Evolutionary conservation across 1,140 invertebrate species (phyloP).

Genomic region (Oreohelix idahoensis): DNA sequence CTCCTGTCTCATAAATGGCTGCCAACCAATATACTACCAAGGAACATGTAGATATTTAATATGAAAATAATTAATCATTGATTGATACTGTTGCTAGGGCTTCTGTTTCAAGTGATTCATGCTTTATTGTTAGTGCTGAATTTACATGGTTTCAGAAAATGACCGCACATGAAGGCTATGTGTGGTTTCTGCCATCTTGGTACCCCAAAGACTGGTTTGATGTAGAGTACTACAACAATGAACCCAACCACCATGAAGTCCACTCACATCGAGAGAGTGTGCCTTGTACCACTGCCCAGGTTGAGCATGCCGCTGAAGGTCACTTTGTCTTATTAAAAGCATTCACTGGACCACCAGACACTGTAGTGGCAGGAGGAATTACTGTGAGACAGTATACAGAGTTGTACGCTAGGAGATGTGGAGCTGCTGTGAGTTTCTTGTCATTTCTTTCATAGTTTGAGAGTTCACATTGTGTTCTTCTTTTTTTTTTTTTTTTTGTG

Average conservation of each 20-base stretch:
- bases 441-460: neutral
- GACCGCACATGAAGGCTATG: constrained; percentile 81
- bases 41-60: no score
- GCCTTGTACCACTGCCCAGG: constrained; percentile 78
- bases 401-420: constrained; percentile 61
- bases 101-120: no score
- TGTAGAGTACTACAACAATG: constrained; percentile 78
- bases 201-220: constrained; percentile 81
- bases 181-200: constrained; percentile 89
- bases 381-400: constrained; percentile 71
- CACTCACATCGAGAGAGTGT: constrained; percentile 64
- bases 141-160: constrained; percentile 74
- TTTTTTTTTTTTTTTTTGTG: neutral
- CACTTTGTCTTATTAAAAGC: constrained; percentile 83
- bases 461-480: neutral
- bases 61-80: no score
- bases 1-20: no score
- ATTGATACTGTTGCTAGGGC: no score
- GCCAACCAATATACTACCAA: no score
- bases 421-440: constrained; percentile 55
- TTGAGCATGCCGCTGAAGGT: constrained; percentile 82
- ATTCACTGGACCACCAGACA: constrained; percentile 75
- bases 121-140: no score
- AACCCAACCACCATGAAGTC: constrained; percentile 58
- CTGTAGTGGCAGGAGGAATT: constrained; percentile 59